A percentile compares a stretch with the other conserved stretches of the same genome.
Conservation (phyloP, 2,113 vertebrate species). For the Orthochromis malagaraziensis region DNA sequence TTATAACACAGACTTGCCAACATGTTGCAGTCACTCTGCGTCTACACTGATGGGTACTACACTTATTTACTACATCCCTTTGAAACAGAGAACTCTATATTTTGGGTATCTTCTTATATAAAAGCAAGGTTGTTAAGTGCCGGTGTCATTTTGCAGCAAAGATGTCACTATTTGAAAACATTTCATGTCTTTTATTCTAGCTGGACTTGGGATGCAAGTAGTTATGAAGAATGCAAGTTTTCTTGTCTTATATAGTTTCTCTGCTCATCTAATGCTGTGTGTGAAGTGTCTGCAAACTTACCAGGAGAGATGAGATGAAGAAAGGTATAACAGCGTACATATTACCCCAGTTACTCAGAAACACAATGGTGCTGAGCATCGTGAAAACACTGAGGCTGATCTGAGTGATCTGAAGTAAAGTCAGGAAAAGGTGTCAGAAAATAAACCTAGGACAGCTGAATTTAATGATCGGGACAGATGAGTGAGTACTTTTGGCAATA, state of each 20-base stretch:
- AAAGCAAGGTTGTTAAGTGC: not conserved
- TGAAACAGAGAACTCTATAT: not conserved
- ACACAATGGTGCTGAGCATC: not conserved
- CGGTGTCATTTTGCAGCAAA: not conserved
- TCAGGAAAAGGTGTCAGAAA: not conserved
- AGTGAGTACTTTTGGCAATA: not conserved
- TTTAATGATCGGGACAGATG: not conserved
- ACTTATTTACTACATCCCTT: not conserved
- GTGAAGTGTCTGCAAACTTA: constrained; percentile 20
- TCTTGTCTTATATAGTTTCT: not conserved
- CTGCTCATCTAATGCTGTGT: not conserved
- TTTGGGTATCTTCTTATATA: not conserved
- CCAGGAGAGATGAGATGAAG: constrained; percentile 26
- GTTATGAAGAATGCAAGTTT: not conserved
- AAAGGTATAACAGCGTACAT: fast-evolving
- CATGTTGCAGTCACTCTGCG: not conserved
- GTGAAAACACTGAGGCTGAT: constrained; percentile 51
- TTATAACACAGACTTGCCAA: not conserved
- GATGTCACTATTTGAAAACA: not conserved
- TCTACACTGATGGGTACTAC: not conserved
- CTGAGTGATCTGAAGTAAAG: constrained; percentile 56
- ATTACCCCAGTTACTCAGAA: fast-evolving
- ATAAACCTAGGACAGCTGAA: not conserved
- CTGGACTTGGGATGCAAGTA: not conserved
- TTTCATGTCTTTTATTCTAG: not conserved